Base-by-base conservation (phyloP, 2,113 vertebrate genomes). In the Hylia prasina region DNA sequence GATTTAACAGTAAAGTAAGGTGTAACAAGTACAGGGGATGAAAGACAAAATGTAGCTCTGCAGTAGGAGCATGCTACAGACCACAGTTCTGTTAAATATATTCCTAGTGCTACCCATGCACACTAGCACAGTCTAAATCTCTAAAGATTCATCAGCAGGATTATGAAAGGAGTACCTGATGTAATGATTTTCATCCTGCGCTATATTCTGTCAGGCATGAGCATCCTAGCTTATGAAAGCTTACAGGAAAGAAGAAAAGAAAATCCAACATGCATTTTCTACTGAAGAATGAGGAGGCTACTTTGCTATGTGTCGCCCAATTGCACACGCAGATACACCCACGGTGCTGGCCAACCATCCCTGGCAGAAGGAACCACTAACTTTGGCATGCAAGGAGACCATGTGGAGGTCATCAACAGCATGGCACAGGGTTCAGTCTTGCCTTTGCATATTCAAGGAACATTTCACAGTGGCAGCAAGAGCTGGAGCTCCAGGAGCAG, bases 381-480 rank as follows among this genome's bases (percentile, higher is more conserved):
- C 35, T 87, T 54, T 47, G 53, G 15, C 33, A 25, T 54, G 24
- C 22, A 17, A 48, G 68, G 17, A 22, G 24, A 48, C 15, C 11
- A 6, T 13, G 23, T 30, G n/a, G n/a, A 63, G 28, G 56, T 58
- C 1, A 0, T 11, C 11, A 10, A 22, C 0, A 5, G 14, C 19
- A 65, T 7, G 0, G 27, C 51, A 35, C 51, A 45, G 19, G 31
- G 10, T 10, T 82, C 56, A 48, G 20, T 17, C 15, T 33, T 50
- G 17, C 28, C 10, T 3, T 47, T 61, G 33, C 18, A 65, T 20
- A 14, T 61, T 16, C 45, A 69, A 65, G 30, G 23, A 51, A 60
- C 2, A 1, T 61, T 44, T 53, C n/a, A 39, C 17, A 31, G 24
- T 40, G 31, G 12, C 57, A 76, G 24, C 14, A 87, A 68, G 10